Evolutionary conservation across 2,888 invertebrate species (phyloP).

Genomic region (Ornithoptera alexandrae): DNA sequence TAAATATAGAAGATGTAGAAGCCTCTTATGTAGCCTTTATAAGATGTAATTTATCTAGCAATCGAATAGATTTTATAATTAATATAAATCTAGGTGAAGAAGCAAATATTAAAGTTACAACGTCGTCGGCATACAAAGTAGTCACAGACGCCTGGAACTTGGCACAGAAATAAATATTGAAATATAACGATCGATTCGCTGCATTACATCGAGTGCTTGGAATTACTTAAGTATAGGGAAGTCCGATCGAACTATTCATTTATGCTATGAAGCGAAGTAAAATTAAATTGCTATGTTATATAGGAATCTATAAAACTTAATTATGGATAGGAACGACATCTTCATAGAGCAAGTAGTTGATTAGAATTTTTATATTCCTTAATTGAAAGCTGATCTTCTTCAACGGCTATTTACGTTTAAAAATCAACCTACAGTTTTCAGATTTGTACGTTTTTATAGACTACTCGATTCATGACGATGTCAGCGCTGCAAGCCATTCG

Average conservation of each 20-base stretch:
- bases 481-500: no score
- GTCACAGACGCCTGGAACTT: constrained; percentile 10
- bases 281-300: not conserved
- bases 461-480: no score
- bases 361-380: not conserved
- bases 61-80: not conserved
- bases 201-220: not conserved
- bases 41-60: not conserved
- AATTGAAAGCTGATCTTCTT: not conserved
- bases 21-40: not conserved
- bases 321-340: not conserved
- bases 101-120: not conserved
- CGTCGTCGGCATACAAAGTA: constrained; percentile 19
- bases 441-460: no score
- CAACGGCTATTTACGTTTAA: no score
- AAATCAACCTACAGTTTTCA: no score
- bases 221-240: constrained; percentile 2
- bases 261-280: not conserved
- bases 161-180: constrained; percentile 8
- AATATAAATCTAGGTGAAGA: not conserved
- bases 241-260: constrained; percentile 2
- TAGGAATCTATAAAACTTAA: not conserved
- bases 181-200: constrained; percentile 17
- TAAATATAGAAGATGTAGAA: not conserved
- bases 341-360: not conserved